Conservation (phyloP, 2,113 vertebrate genomes). For the Gobius niger region DNA sequence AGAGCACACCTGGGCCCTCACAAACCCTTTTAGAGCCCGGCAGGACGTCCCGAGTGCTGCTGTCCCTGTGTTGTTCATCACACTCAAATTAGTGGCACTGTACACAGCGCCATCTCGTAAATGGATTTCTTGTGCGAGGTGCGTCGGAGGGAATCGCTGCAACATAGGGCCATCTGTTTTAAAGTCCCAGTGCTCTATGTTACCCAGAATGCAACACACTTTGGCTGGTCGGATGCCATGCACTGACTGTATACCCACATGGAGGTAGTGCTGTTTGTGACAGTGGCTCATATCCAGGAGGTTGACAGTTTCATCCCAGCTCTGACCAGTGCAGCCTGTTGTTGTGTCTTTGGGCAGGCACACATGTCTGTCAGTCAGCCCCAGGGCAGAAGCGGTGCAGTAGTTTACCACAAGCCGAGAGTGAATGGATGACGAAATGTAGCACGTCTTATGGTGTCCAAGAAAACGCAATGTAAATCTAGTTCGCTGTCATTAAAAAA, state of each 20-base stretch:
- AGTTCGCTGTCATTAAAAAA: too few relatives aligned
- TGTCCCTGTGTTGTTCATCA: slow-evolving; percentile 56
- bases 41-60: slow-evolving; percentile 42
- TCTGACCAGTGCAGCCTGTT: too few relatives aligned
- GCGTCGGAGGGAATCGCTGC: slow-evolving; percentile 48
- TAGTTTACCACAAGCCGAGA: too few relatives aligned
- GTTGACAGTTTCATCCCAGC: too few relatives aligned
- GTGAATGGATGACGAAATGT: too few relatives aligned
- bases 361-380: too few relatives aligned
- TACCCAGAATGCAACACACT: slow-evolving; percentile 60
- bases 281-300: too few relatives aligned
- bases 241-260: slow-evolving; percentile 28
- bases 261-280: not conserved
- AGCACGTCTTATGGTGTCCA: too few relatives aligned
- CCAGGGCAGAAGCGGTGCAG: too few relatives aligned
- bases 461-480: too few relatives aligned
- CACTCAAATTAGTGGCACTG: slow-evolving; percentile 61
- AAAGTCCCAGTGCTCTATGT: slow-evolving; percentile 48
- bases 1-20: slow-evolving; percentile 58
- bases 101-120: slow-evolving; percentile 57
- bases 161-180: slow-evolving; percentile 63
- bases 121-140: slow-evolving; percentile 62
- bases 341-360: too few relatives aligned
- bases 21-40: slow-evolving; percentile 57
- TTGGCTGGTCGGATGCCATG: slow-evolving; percentile 48